Conservation (phyloP, 1,140 invertebrate species). For the Potamilus streckersoni region DNA sequence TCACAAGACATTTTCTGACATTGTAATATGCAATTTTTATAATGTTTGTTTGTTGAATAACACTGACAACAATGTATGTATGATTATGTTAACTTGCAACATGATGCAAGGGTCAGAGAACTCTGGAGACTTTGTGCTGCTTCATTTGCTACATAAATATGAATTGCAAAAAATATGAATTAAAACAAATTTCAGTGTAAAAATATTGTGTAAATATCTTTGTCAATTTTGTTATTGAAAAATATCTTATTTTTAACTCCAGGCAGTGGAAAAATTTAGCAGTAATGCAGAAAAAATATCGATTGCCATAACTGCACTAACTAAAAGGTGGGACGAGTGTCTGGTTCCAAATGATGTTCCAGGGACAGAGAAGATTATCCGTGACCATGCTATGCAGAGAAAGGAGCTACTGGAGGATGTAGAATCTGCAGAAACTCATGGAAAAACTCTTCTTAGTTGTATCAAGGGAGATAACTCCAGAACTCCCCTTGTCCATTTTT, state of each 20-base stretch:
- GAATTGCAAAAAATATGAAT: too few relatives aligned
- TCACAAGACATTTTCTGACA: too few relatives aligned
- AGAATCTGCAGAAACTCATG: conserved; percentile 82
- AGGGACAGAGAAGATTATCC: conserved; percentile 68
- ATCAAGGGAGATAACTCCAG: conserved; percentile 64
- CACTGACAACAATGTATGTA: too few relatives aligned
- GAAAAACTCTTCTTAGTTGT: conserved; percentile 80
- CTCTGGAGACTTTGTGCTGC: too few relatives aligned
- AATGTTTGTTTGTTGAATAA: too few relatives aligned
- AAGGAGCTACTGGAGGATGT: conserved; percentile 82
- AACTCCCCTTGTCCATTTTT: conserved; percentile 65
- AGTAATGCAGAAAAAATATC: conserved; percentile 89
- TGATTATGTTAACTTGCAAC: too few relatives aligned
- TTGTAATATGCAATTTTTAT: too few relatives aligned
- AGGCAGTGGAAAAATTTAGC: conserved; percentile 96
- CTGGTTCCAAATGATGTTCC: conserved; percentile 88
- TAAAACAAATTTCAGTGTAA: too few relatives aligned
- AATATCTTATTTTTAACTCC: conserved; percentile 56
- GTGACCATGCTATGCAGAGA: conserved; percentile 70
- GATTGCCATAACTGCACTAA: conserved; percentile 70
- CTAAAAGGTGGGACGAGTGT: conserved; percentile 78
- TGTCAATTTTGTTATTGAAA: neutral
- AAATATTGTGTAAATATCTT: too few relatives aligned
- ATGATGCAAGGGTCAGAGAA: too few relatives aligned
- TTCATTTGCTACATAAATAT: too few relatives aligned